A percentile compares a stretch with the other conserved stretches of the same genome.
Evolutionary conservation across 2,797 vertebrate species (phyloP).

Genomic region (Ctenopoma multispine): DNA sequence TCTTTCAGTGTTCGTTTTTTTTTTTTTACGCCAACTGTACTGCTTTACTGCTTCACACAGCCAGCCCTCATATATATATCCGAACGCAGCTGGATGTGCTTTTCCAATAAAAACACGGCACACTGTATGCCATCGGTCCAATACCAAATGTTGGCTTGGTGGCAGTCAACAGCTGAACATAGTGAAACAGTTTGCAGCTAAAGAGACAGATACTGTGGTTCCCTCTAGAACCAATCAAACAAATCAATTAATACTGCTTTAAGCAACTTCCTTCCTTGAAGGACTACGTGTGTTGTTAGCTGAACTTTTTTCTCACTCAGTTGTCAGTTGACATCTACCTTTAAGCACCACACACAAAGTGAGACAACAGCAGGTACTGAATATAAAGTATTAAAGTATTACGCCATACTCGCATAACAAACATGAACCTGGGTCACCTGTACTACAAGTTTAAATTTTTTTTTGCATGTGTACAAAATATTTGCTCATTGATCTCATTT

Average conservation of each 20-base stretch:
- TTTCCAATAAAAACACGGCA: neutral
- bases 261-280: neutral
- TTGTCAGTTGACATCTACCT: neutral
- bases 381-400: constrained; percentile 3
- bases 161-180: neutral
- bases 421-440: neutral
- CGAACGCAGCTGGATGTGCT: neutral
- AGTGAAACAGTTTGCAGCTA: neutral
- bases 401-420: neutral
- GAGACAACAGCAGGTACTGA: neutral
- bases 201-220: neutral
- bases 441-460: constrained; percentile 11
- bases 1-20: neutral
- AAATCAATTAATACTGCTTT: neutral
- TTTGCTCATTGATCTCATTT: constrained; percentile 39
- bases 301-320: neutral
- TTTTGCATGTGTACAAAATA: constrained; percentile 16
- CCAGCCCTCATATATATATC: neutral
- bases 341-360: constrained; percentile 1
- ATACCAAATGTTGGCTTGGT: neutral
- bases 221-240: neutral
- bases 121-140: neutral
- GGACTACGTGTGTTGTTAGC: neutral
- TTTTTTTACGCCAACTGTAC: neutral
- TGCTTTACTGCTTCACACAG: neutral